Conservation (phyloP, 2,113 vertebrate species). For the Cricetomys ansorgei region DNA sequence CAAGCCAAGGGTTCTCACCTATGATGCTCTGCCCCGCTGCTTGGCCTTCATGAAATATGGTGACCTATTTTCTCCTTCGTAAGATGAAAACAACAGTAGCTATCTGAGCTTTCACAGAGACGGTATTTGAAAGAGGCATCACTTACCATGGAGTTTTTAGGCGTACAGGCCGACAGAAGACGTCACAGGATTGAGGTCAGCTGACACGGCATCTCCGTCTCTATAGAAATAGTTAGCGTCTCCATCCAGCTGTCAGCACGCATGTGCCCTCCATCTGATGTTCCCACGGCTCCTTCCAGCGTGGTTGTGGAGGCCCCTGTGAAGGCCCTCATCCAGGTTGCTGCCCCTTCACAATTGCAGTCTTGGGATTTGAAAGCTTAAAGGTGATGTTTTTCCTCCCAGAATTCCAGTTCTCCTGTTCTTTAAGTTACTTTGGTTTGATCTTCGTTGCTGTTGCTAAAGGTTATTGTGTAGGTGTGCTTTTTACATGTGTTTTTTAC, state of each 20-base stretch:
- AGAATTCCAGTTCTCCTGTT: not conserved
- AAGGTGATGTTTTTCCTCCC: not conserved
- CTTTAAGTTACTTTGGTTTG: not conserved
- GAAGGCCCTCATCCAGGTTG: not conserved
- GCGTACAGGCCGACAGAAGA: not conserved
- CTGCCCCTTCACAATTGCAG: not conserved
- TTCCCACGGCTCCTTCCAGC: not conserved
- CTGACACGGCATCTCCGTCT: not conserved
- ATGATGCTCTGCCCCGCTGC: not conserved
- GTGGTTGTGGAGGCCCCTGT: not conserved
- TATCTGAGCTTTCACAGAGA: not conserved
- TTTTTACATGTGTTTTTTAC: not conserved
- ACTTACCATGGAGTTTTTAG: not conserved
- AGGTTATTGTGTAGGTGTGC: not conserved
- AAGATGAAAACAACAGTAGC: not conserved
- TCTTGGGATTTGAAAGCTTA: not conserved
- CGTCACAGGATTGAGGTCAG: not conserved
- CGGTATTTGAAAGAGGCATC: not conserved
- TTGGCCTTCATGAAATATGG: not conserved
- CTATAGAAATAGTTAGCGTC: not conserved
- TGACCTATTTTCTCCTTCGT: not conserved
- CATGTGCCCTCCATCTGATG: not conserved
- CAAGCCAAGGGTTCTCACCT: not conserved
- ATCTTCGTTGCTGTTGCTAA: not conserved
- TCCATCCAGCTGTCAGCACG: not conserved